Evolutionary conservation across 2,797 vertebrate species (phyloP), one percentile per base, ranked within the genome.

Genomic region (Lophius americanus): DNA sequence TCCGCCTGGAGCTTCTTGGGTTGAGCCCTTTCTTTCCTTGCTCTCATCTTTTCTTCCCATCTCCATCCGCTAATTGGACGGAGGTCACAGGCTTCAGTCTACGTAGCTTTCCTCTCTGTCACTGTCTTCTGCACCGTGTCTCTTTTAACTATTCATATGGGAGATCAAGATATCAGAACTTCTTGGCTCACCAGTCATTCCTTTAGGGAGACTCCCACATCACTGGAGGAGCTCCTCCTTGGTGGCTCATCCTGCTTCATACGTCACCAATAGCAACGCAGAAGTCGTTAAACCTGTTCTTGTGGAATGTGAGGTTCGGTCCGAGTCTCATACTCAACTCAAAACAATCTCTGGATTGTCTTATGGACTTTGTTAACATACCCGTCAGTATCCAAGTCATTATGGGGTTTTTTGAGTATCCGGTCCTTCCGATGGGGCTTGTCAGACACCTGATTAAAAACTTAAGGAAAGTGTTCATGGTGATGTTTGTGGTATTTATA

Each of bases 41-140:
- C 66, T 57, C 44, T 7, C 42, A 56, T 41, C 51, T 37, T 70
- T 60, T 61, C 74, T 59, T 49, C 37, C 47, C 32, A 74, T 82
- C 64, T 73, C 59, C 76, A 77, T 84, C 79, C 64, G 37, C 64
- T 91, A 91, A 91, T 90, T 91, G 88, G 78, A 58, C 11, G 9
- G 36, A 84, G 75, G 82, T 76, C 62, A 4, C 5, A 38, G 56
- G 61, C 50, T 64, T 47, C 46, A 5, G 66, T 62, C 66, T 9
- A 50, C 74, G 73, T 72, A 57, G 67, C 75, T 44, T 51, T 69
- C 64, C 70, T 55, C 38, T 55, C 68, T 66, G 38, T 7, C 39
- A 35, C 44, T 42, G 60, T 52, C 9, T 73, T 60, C 32, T 42
- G 51, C 63, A 70, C 49, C 4, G 36, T 39, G 39, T 52, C 58